Evolutionary conservation across 2,888 invertebrate genomes (phyloP), one percentile per base, ranked within the genome.

Genomic region (Torymus texanus): DNA sequence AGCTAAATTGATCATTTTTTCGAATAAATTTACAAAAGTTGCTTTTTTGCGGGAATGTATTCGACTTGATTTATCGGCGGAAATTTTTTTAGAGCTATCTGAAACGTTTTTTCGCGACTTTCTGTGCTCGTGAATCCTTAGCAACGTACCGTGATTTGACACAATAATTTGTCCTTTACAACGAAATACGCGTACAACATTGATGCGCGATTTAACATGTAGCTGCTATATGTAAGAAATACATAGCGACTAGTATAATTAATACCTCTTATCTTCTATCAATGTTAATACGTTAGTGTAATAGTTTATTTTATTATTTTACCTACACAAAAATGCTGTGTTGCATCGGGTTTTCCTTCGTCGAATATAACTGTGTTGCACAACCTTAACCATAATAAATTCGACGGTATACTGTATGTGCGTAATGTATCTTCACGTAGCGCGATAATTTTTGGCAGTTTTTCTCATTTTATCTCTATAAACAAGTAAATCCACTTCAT

Each of bases 361-460:
- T 75, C 62, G 58, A 70, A 70, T 61, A 50, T 8, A 62, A 56
- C 3, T 41, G 14, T 55, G 14, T 61, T 21, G 16, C 24, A 13
- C 55, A 55, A 56, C 18, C 68, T 68, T 62, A 75, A 58, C 58
- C 24, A 67, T 71, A 71, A 65, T 77, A 77, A 77, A 77, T 71
- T 66, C 59, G 71, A 77, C 72, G 78, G 78, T 78, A 61, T 67
- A 62, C 67, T 59, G 13, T 62, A 41, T 73, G 78, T 73, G 73
- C 67, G 71, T 66, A 77, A 59, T 62, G 66, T 61, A 59, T 29
- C 50, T 13, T 71, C 58, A 14, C 18, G 29, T 61, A 68, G 68
- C 41, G 41, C 8, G 41, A 41, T 41, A 41, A 41, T 41, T 59
- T 78, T 78, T 74, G 78, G 73, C 78, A 74, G 78, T 78, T 74